phyloP scores from a whole-genome alignment of 2,113 vertebrate species.

The Dasyurus viverrinus region DNA sequence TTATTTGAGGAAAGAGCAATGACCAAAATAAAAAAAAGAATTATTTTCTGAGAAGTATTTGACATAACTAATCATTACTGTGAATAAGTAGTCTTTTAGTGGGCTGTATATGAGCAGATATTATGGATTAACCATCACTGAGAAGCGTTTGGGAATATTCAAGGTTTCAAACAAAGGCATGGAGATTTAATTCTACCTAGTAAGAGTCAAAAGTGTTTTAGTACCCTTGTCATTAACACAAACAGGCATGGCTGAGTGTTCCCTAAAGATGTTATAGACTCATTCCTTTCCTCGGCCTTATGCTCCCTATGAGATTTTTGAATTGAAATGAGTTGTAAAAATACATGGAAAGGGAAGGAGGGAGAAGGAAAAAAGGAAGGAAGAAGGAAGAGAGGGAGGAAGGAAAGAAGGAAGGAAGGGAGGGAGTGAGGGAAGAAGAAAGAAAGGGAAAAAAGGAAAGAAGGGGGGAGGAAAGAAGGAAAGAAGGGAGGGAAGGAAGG shows the following conservation, averaged over 20 bases:
- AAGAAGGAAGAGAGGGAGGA: too few relatives aligned
- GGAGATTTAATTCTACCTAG: not conserved
- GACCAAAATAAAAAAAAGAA: constrained; percentile 19
- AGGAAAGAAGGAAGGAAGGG: too few relatives aligned
- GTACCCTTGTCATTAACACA: not conserved
- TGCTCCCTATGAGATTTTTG: not conserved
- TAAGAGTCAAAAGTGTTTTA: constrained; percentile 19
- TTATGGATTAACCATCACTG: not conserved
- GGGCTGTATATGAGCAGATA: constrained; percentile 5
- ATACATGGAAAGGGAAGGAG: not conserved
- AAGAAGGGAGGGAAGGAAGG: too few relatives aligned
- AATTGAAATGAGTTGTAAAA: constrained; percentile 12
- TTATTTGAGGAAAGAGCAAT: constrained; percentile 62
- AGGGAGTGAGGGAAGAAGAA: too few relatives aligned
- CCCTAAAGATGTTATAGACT: not conserved
- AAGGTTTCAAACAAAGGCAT: not conserved
- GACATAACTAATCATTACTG: constrained; percentile 45
- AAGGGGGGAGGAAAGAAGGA: too few relatives aligned
- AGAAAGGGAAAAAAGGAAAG: not conserved
- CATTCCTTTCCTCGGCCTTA: not conserved
- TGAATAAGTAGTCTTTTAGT: constrained; percentile 43
- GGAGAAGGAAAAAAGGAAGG: too few relatives aligned
- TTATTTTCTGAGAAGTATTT: constrained; percentile 45
- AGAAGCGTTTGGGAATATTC: not conserved
- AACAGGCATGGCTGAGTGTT: constrained; percentile 1